Percentiles rank a stretch among this genome's conserved stretches.
These are phyloP conservation scores for Cebus imitator DNA, from an alignment of 2,113 vertebrate species.

Conservation along the genomic window DNA sequence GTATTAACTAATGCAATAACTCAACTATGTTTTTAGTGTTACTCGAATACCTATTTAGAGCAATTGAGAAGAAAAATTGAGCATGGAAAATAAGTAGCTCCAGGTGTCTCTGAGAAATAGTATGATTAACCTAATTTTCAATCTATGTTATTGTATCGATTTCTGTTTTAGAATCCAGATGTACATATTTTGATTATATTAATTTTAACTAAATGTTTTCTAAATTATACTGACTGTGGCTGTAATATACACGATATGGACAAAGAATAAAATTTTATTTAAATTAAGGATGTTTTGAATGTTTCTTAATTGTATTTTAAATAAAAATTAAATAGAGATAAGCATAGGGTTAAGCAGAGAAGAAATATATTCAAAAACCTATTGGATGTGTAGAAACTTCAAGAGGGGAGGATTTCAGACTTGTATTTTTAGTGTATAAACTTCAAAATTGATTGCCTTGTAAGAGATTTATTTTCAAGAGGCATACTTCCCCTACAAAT, in stretches of 20 bases:
- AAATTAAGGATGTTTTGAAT: neutral
- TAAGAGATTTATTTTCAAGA: slow-evolving; percentile 32
- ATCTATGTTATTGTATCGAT: neutral
- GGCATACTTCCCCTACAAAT: slow-evolving; percentile 6
- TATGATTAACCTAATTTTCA: neutral
- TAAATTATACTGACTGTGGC: neutral
- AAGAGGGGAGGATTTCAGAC: neutral
- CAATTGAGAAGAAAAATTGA: neutral
- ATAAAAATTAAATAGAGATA: neutral
- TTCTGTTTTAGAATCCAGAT: neutral
- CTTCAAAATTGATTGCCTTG: slow-evolving; percentile 15
- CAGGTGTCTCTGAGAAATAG: neutral
- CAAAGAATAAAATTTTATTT: neutral
- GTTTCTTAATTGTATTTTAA: neutral
- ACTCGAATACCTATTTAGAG: neutral
- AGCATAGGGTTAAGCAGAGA: neutral
- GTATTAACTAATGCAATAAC: neutral
- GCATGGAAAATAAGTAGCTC: neutral
- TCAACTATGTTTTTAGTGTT: neutral
- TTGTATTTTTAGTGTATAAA: neutral
- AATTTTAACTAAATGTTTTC: slow-evolving; percentile 34
- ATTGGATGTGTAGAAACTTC: neutral
- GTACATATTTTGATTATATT: neutral
- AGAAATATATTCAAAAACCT: neutral
- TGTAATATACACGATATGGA: neutral